Evolutionary conservation across 92 coral and sea anemone genomes (phyloP), one percentile per base, ranked within the genome.

Genomic region (Actinernus sp.): DNA sequence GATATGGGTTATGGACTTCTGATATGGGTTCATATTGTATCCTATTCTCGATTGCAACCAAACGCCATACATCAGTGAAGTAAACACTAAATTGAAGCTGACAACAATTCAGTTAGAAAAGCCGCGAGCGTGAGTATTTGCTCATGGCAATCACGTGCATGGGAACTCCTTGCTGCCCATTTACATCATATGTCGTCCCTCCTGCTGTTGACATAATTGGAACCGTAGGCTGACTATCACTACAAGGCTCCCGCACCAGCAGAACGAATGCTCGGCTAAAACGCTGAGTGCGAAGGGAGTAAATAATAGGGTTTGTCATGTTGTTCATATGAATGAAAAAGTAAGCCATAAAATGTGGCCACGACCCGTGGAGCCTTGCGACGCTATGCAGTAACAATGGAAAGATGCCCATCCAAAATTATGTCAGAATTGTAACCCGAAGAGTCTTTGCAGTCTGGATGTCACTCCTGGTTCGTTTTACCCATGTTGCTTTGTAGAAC

Each of bases 401-500:
- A n/a, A 90, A 71, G 21, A 81, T 78, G 7, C 96, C 89, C 96
- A 80, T 90, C 65, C 49, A 76, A 61, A 90, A 76, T 58, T 85
- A 90, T 9, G 91, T 83, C 20, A 55, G 10, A 31, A 79, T 62
- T 6, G 94, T 86, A 21, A 85, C 38, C 44, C 92, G 88, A 30
- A 90, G 61, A n/a, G 96, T 89, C 81, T 85, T 89, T 33, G 96
- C 92, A 44, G 96, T 85, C 63, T 62, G 55, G 44, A 85, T 85
- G 46, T 89, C 96, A 46, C 64, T 80, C 67, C 61, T 76, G 3
- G 61, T 61, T 24, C 68, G 74, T 39, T n/a, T 44, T 83, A 3
- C 60, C 58, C 28, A 54, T 18, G 10, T 59, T 55, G 55, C 82
- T 39, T 51, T 72, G 76, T 49, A 88, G 77, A 12, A 61, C 54